Evolutionary conservation across 1,140 invertebrate species (phyloP).

Genomic region (Druon quercuslanigerum): DNA sequence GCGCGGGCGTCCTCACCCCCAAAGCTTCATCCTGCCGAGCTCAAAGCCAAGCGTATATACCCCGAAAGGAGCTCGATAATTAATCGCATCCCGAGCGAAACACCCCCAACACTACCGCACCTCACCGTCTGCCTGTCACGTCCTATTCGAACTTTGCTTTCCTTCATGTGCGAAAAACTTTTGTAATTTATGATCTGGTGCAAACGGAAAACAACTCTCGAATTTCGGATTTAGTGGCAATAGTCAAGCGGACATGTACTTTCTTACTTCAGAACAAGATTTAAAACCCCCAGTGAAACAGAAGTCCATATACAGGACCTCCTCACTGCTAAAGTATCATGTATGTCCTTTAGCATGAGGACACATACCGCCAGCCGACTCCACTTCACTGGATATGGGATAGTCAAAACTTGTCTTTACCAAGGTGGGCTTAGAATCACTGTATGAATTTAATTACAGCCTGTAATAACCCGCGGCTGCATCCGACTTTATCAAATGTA

Average conservation of each 20-base stretch:
- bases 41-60: conserved; percentile 68
- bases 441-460: too few relatives aligned
- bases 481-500: too few relatives aligned
- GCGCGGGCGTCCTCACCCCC: conserved; percentile 44
- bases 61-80: conserved; percentile 71
- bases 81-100: conserved; percentile 69
- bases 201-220: not conserved
- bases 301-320: too few relatives aligned
- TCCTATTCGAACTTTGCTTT: conserved; percentile 28
- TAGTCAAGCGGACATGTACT: not conserved
- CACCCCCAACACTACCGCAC: conserved; percentile 50
- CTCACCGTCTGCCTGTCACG: conserved; percentile 38
- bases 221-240: not conserved
- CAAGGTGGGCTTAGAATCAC: too few relatives aligned
- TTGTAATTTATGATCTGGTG: conserved; percentile 1
- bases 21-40: conserved; percentile 64
- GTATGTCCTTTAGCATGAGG: too few relatives aligned
- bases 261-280: not conserved
- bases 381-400: too few relatives aligned
- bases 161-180: conserved; percentile 10
- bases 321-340: too few relatives aligned
- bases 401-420: too few relatives aligned
- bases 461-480: too few relatives aligned
- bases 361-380: too few relatives aligned
- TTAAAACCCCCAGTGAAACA: too few relatives aligned